Base-by-base conservation (phyloP, 2,888 invertebrate species). In the Drosophila prolongata region DNA sequence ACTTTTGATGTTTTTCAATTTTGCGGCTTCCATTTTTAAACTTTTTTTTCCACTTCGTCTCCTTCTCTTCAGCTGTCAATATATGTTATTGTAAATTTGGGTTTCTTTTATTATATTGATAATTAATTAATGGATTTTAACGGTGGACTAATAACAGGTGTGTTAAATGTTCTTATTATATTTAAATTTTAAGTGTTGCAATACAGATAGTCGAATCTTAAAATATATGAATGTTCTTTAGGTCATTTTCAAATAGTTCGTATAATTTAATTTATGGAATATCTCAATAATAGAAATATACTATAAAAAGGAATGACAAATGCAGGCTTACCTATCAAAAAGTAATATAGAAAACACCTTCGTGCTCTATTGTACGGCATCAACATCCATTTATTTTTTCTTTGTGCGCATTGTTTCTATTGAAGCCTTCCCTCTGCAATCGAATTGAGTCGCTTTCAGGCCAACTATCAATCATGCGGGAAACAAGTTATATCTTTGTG, bases 1-100 rank as follows among this genome's bases (percentile, higher is more conserved):
- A 80, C 80, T 87, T 85, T 84, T 87, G 78, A 85, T 84, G 85
- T 75, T 78, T 87, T 87, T 75, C 77, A 78, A 87, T 83, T 86
- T 80, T 79, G 87, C 69, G 79, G 83, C 78, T 85, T 85, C 19
- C 16, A 44, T 40, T 42, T 35, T 40, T n/a, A 38, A 27, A 37
- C 34, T 52, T 0, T 3, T 3, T 2, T 1, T 14, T 14, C 2
- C 10, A 46, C 5, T 43, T 43, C 1, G 24, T 6, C 1, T 11
- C 2, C 0, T 1, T 24, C 1, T 44, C 13, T 44, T 24, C 13
- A 19, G 35, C 10, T 35, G 35, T 35, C 10, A 11, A 0, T 0
- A 30, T 30, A 8, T 6, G 30, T 30, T 8, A 2, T 8, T 8
- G 6, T 8, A 2, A 8, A 30, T 30, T 30, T 30, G 8, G 30